Base-by-base conservation (phyloP, 2,113 vertebrate genomes). In the Salvator merianae region DNA sequence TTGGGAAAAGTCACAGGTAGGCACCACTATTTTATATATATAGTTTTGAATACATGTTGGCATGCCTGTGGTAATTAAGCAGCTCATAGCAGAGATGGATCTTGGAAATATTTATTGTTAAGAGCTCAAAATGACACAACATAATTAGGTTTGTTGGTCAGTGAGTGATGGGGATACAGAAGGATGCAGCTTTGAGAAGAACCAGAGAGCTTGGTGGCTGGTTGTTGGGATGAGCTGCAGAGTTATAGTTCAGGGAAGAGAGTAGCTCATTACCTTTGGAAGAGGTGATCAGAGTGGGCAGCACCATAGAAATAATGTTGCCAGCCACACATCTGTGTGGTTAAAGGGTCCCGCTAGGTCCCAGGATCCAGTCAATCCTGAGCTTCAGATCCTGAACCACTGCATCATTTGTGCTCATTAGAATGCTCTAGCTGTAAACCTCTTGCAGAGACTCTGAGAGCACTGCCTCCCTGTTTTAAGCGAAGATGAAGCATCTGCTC, bases 1-100 rank as follows among this genome's bases (percentile, higher is more conserved):
- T 93, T 99, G 93, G 99, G 99, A 90, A 99, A 98, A 95, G 94
- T 99, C 93, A 93, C 95, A 95, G 97, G 99, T 99, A 96, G 93
- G 97, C 82, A 79, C 40, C 53, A 28, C 36, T 72, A 22, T 78
- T 74, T 81, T 0, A 0, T 89, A 9, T 28, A 9, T 36, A 53
- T 71, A n/a, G 66, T 71, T 70, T 30, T 22, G 69, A 14, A 10
- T 82, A 14, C 7, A 28, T 74, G 3, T 47, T 12, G 80, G 40
- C 36, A 26, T 7, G 18, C 68, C 87, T 63, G 18, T 3, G 47
- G 68, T 5, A 50, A 6, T 68, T 90, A 55, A 28, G 82, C 62
- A 62, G 43, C 81, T 2, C 30, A 59, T 72, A 81, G 24, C 66
- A 82, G 5, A 79, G 63, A 6, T 88, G 47, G 63, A 8, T 26